phyloP scores from a whole-genome alignment of 2,888 invertebrate species.

The Strigamia maritima region DNA sequence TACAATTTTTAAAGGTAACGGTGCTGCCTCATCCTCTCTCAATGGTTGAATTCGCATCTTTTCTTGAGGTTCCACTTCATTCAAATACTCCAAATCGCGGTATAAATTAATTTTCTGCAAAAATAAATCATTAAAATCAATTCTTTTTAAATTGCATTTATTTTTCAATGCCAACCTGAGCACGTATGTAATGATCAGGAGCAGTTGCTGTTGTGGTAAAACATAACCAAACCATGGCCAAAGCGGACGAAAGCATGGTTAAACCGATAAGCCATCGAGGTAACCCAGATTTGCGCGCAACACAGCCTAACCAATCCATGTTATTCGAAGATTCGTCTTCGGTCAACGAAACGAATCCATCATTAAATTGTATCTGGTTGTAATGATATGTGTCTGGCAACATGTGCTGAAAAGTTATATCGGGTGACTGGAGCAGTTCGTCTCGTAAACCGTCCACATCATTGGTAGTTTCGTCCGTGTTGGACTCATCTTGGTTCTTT shows the following conservation, averaged over 20 bases:
- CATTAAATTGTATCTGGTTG: neutral
- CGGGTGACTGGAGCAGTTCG: neutral
- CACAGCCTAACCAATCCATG: slow-evolving; percentile 41
- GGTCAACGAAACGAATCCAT: neutral
- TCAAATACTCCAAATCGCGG: slow-evolving; percentile 50
- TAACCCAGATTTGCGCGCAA: slow-evolving; percentile 56
- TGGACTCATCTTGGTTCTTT: slow-evolving; percentile 24
- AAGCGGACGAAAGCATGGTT: slow-evolving; percentile 54
- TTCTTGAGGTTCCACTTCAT: slow-evolving; percentile 44
- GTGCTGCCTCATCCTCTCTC: slow-evolving; percentile 25
- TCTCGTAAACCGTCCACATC: neutral
- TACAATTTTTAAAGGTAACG: slow-evolving; percentile 1
- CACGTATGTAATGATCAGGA: slow-evolving; percentile 48
- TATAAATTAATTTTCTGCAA: slow-evolving; percentile 51
- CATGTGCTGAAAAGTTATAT: neutral
- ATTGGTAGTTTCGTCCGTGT: neutral
- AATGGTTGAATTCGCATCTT: slow-evolving; percentile 39
- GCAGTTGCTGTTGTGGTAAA: slow-evolving; percentile 51
- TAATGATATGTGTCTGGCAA: slow-evolving; percentile 34
- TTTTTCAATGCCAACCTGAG: slow-evolving; percentile 40
- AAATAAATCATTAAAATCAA: neutral
- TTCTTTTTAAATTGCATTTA: neutral
- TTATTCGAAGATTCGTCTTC: neutral
- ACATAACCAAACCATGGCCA: slow-evolving; percentile 57
- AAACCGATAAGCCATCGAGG: slow-evolving; percentile 55